These are phyloP conservation scores for Sebastes cheni DNA, from an alignment of 2,797 vertebrate genomes.

Conservation along the genomic window DNA sequence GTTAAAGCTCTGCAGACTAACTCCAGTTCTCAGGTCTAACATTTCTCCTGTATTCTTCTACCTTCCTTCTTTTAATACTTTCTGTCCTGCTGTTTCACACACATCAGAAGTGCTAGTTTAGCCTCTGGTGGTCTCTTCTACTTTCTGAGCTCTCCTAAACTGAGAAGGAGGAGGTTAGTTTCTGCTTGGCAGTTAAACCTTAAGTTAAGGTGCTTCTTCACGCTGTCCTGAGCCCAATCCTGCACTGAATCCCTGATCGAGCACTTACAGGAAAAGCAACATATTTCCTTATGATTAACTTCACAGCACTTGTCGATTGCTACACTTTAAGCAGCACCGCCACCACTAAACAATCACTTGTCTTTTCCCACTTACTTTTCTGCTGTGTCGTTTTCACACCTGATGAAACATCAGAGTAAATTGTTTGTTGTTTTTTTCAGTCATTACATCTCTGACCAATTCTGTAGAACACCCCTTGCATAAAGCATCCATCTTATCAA, in stretches of 20 bases:
- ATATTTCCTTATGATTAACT: slow-evolving; percentile 3
- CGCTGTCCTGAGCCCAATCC: slow-evolving; percentile 30
- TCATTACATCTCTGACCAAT: neutral
- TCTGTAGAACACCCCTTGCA: neutral
- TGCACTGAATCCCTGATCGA: slow-evolving; percentile 24
- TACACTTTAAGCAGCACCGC: neutral
- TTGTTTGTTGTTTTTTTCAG: neutral
- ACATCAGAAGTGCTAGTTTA: slow-evolving; percentile 85
- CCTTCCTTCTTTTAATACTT: slow-evolving; percentile 30
- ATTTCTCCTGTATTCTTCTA: slow-evolving; percentile 46
- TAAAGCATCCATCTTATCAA: slow-evolving; percentile 39
- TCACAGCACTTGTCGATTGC: neutral
- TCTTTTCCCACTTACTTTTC: slow-evolving; percentile 8
- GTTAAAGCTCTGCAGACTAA: slow-evolving; percentile 2
- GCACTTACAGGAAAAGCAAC: neutral
- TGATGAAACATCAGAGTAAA: no score
- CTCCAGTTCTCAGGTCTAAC: slow-evolving; percentile 45
- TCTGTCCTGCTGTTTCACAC: slow-evolving; percentile 50
- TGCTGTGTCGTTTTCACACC: slow-evolving; percentile 1
- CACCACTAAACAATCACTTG: neutral
- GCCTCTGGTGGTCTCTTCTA: slow-evolving; percentile 81
- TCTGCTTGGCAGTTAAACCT: slow-evolving; percentile 24
- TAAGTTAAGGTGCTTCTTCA: slow-evolving; percentile 47
- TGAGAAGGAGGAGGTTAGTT: slow-evolving; percentile 84
- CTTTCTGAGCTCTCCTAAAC: slow-evolving; percentile 84